A percentile compares a stretch with the other conserved stretches of the same genome.
Conservation (phyloP, 2,888 invertebrate genomes). For the Drosophila aldrichi region DNA sequence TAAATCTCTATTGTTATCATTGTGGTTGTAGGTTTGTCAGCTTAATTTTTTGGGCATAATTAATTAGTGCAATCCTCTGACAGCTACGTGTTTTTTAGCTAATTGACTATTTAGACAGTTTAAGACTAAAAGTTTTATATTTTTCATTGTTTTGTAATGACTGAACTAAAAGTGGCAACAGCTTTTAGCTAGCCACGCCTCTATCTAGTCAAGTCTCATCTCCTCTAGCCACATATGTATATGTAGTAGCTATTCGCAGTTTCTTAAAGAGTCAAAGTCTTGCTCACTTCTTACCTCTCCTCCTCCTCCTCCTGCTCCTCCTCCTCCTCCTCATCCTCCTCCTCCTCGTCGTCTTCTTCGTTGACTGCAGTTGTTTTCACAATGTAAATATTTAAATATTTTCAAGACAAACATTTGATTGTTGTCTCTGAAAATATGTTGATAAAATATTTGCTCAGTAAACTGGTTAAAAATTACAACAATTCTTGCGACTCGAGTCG, state of each 20-base stretch:
- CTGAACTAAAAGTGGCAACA: neutral
- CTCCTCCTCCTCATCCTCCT: neutral
- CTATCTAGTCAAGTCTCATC: neutral
- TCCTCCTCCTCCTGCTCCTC: neutral
- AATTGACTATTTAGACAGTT: slow-evolving; percentile 24
- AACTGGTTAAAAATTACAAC: slow-evolving; percentile 81
- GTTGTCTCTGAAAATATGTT: slow-evolving; percentile 84
- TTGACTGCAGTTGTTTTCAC: slow-evolving; percentile 78
- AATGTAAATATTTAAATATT: slow-evolving; percentile 85
- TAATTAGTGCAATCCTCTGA: slow-evolving; percentile 37
- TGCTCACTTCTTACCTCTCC: slow-evolving; percentile 17
- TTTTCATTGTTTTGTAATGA: neutral
- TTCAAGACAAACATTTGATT: slow-evolving; percentile 83
- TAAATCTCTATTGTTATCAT: slow-evolving; percentile 13
- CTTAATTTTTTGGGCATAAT: slow-evolving; percentile 23
- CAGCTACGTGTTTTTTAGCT: slow-evolving; percentile 47
- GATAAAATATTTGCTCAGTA: slow-evolving; percentile 81
- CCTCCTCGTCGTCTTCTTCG: neutral
- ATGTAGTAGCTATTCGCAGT: slow-evolving; percentile 31
- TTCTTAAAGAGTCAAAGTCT: slow-evolving; percentile 33
- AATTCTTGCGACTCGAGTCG: slow-evolving; percentile 40
- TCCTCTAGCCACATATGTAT: neutral
- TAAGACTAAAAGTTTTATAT: neutral
- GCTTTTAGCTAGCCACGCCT: slow-evolving; percentile 1
- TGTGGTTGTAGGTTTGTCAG: slow-evolving; percentile 18